Evolutionary conservation across 2,113 vertebrate species (phyloP).

Genomic region (Xiphophorus maculatus): DNA sequence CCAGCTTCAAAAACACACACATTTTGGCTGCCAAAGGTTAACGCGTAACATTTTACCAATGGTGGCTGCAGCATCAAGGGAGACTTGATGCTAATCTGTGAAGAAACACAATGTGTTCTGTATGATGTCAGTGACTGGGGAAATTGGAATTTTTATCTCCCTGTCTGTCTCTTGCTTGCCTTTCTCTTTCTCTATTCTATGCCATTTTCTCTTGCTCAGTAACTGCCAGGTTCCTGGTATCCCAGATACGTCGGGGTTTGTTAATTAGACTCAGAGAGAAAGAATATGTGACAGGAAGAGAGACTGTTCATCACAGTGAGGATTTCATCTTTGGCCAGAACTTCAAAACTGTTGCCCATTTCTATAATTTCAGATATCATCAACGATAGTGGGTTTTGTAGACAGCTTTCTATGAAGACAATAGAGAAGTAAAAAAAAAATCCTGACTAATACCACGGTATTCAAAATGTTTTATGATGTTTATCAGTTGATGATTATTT

Average conservation of each 20-base stretch:
- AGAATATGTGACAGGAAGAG: constrained; percentile 28
- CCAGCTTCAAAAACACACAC: constrained; percentile 53
- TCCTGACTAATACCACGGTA: neutral
- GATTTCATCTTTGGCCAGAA: constrained; percentile 31
- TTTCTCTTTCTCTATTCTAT: constrained; percentile 23
- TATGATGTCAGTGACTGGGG: constrained; percentile 74
- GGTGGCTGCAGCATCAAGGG: constrained; percentile 40
- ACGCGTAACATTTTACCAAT: constrained; percentile 67
- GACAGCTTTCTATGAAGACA: constrained; percentile 8
- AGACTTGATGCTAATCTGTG: constrained; percentile 65
- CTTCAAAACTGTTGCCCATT: constrained; percentile 38
- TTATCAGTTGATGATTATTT: too few species aligned
- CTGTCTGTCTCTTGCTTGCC: constrained; percentile 20
- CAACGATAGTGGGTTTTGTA: constrained; percentile 25
- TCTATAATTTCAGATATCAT: constrained; percentile 49
- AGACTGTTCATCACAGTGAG: constrained; percentile 21
- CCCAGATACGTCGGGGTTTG: constrained; percentile 58
- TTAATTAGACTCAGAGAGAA: constrained; percentile 72
- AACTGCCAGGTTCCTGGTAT: constrained; percentile 51
- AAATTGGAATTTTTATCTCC: constrained; percentile 81
- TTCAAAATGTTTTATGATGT: neutral
- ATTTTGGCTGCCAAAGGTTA: constrained; percentile 68
- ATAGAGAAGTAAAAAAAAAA: constrained; percentile 1
- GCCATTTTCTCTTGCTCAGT: constrained; percentile 11
- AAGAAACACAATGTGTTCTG: constrained; percentile 58